Conservation (phyloP, 2,888 invertebrate genomes). For the Troides helena region DNA sequence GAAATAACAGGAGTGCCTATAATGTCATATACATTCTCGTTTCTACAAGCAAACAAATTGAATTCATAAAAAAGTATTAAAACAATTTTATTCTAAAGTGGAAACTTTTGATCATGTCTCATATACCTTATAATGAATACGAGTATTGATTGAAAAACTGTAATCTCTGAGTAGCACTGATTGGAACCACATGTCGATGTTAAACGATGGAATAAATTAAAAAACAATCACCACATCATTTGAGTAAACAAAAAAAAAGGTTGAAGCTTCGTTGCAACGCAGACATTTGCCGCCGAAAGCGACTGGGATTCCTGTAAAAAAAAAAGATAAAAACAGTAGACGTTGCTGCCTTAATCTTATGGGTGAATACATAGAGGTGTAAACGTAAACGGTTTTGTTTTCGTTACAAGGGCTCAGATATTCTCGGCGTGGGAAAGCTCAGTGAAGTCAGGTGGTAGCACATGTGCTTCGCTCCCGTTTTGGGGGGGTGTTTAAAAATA, state of each 20-base stretch:
- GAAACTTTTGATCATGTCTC: conserved; percentile 27
- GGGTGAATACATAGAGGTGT: conserved; percentile 44
- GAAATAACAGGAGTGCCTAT: no score
- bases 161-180: conserved; percentile 65
- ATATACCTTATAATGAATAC: conserved; percentile 38
- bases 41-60: not conserved
- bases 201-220: conserved; percentile 75
- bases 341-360: conserved; percentile 48
- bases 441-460: conserved; percentile 75
- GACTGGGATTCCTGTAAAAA: conserved; percentile 45
- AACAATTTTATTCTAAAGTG: conserved; percentile 3
- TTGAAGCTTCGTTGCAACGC: conserved; percentile 64
- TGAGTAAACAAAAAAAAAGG: conserved; percentile 72
- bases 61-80: not conserved
- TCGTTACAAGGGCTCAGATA: conserved; percentile 57
- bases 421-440: conserved; percentile 74
- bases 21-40: no score
- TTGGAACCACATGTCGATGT: conserved; percentile 77
- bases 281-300: conserved; percentile 72
- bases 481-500: conserved; percentile 71
- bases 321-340: conserved; percentile 36
- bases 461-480: conserved; percentile 74
- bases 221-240: conserved; percentile 79
- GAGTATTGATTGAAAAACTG: conserved; percentile 62
- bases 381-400: conserved; percentile 64